phyloP scores from a whole-genome alignment of 1,140 invertebrate species.

The Campoletis sonorensis region DNA sequence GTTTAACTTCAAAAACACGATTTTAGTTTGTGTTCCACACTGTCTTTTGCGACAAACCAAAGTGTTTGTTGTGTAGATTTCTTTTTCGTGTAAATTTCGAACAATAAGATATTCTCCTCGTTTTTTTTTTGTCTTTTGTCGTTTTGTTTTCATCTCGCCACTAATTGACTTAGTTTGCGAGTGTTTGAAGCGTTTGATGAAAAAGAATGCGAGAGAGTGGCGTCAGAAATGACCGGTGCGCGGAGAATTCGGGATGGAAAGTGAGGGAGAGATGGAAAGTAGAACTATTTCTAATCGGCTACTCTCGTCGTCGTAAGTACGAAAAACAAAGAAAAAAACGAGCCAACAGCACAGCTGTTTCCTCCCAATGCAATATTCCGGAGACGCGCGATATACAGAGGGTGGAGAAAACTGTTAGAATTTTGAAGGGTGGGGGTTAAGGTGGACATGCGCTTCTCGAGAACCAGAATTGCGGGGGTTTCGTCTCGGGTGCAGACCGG shows the following conservation, averaged over 20 bases:
- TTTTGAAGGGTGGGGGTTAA: background rate
- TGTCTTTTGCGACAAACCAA: too few relatives aligned
- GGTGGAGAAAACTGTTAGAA: background rate
- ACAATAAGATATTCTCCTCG: too few relatives aligned
- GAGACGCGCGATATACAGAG: background rate
- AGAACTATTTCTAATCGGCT: slow-evolving; percentile 4
- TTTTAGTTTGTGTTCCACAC: too few relatives aligned
- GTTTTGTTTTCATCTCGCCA: background rate
- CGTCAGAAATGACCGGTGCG: background rate
- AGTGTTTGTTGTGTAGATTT: too few relatives aligned
- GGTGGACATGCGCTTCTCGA: slow-evolving; percentile 28
- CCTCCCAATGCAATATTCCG: slow-evolving; percentile 21
- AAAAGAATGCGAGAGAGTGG: background rate
- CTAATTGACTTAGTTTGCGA: slow-evolving; percentile 6
- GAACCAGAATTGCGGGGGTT: background rate
- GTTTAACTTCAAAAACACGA: too few relatives aligned
- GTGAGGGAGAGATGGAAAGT: background rate
- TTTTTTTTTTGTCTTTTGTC: too few relatives aligned
- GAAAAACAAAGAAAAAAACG: slow-evolving; percentile 11
- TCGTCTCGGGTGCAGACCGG: slow-evolving; percentile 3
- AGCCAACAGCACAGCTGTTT: slow-evolving; percentile 11
- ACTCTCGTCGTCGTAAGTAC: background rate
- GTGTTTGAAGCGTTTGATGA: background rate
- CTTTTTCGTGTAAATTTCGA: too few relatives aligned
- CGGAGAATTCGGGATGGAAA: background rate